Evolutionary conservation across 2,888 invertebrate genomes (phyloP), one percentile per base, ranked within the genome.

Genomic region (Epinotia demarniana): DNA sequence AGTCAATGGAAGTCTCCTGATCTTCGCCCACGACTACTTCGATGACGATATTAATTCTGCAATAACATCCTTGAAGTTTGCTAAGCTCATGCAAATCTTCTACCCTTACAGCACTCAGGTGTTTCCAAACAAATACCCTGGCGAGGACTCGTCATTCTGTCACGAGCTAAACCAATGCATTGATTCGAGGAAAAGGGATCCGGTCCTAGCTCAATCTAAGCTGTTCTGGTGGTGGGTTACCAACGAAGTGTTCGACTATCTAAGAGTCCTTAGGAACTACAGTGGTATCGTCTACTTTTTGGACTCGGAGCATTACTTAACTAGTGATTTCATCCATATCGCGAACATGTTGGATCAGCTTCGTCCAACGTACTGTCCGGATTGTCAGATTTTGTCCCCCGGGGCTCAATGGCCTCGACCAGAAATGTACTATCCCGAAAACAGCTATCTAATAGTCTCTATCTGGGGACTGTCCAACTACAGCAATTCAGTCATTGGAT

Each of bases 51-150:
- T 83, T 0, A 80, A 82, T 16, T 33, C 64, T 19, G 53, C 79
- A 2, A 78, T 84, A 18, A 62, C 62, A 53, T 76, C 62, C 27
- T 75, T 81, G 18, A 72, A 53, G 12, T 82, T 79, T 82, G 78
- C 83, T 6, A 87, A 83, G 75, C 83, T 78, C 69, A 83, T 85
- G 55, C 89, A 90, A 72, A 89, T 82, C 16, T 87, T 84, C 12
- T 78, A 83, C 72, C 89, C 90, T 49, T 89, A 84, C 2, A 86
- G 74, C 79, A 46, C 85, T 46, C 67, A 46, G 66, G 75, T 63
- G 70, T 70, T 8, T 13, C 74, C 74, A 23, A 70, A 53, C 23
- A 64, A n/a, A 46, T 74, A 74, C 49, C 74, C 74, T 6, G 74
- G 74, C 5, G 23, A 33, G 12, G 74, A 74, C 8, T 58, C 74